Conservation (phyloP, 2,113 vertebrate genomes). For the Lepus americanus region DNA sequence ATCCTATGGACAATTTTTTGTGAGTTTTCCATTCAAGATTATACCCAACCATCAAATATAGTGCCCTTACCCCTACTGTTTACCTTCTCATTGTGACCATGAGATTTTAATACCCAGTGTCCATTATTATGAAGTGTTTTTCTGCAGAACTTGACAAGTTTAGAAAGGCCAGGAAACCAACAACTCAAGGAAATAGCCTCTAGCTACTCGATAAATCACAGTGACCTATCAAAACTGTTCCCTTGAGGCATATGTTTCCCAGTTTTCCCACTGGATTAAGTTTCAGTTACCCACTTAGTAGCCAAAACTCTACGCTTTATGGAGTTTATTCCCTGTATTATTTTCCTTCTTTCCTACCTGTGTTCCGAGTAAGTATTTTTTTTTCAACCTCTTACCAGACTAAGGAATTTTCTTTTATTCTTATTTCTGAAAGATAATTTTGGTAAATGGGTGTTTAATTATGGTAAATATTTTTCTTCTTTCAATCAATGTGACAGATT, state of each 20-base stretch:
- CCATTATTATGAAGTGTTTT: not conserved
- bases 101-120: not conserved
- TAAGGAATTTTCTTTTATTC: not conserved
- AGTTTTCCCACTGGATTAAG: not conserved
- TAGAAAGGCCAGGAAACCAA: slow-evolving; percentile 59
- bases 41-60: not conserved
- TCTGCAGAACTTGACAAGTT: not conserved
- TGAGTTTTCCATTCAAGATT: not conserved
- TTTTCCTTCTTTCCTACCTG: not conserved
- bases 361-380: not conserved
- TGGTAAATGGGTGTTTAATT: not conserved
- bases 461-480: not conserved
- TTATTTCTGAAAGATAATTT: not conserved
- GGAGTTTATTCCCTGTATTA: not conserved
- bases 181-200: not conserved
- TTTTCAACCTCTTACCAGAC: not conserved
- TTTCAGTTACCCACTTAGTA: not conserved
- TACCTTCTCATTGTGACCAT: not conserved
- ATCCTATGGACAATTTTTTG: not conserved
- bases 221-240: slow-evolving; percentile 34
- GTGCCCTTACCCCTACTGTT: not conserved
- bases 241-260: not conserved
- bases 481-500: not conserved
- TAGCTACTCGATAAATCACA: slow-evolving; percentile 7
- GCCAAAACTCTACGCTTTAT: not conserved